Percentiles rank a stretch among this genome's conserved stretches.
Evolutionary conservation across 2,113 vertebrate species (phyloP).

Genomic region (Sitta europaea): DNA sequence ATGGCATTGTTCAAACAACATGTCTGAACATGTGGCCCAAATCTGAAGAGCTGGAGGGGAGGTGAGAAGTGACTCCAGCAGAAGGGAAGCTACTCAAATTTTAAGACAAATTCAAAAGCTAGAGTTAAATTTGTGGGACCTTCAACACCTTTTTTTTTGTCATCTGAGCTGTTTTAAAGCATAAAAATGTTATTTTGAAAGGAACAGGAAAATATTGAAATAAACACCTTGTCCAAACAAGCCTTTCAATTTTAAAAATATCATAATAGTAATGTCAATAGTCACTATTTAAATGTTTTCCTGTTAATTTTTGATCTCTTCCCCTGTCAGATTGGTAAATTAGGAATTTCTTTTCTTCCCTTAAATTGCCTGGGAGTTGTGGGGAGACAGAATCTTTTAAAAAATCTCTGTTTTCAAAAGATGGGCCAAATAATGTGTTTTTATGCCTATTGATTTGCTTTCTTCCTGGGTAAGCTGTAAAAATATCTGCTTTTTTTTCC

Average conservation of each 20-base stretch:
- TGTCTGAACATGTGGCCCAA: not conserved
- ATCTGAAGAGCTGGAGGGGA: not conserved
- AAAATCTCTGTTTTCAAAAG: not conserved
- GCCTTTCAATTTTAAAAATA: not conserved
- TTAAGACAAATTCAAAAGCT: not conserved
- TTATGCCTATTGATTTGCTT: not conserved
- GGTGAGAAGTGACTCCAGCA: not conserved
- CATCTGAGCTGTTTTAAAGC: not conserved
- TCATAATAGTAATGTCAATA: not conserved
- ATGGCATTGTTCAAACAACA: not conserved
- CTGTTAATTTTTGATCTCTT: not conserved
- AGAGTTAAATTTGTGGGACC: not conserved
- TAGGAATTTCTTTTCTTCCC: not conserved
- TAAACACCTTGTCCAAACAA: not conserved
- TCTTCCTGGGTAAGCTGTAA: not conserved
- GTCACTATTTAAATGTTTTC: not conserved
- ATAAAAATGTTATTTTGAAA: not conserved
- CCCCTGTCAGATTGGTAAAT: not conserved
- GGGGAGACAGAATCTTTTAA: not conserved
- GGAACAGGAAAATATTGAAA: not conserved
- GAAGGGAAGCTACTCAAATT: not conserved
- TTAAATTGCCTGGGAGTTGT: not conserved
- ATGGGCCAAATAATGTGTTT: not conserved
- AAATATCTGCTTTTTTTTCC: not conserved
- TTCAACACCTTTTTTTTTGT: not conserved